Evolutionary conservation across 2,113 vertebrate species (phyloP), one percentile per base, ranked within the genome.

Genomic region (Passer montanus): DNA sequence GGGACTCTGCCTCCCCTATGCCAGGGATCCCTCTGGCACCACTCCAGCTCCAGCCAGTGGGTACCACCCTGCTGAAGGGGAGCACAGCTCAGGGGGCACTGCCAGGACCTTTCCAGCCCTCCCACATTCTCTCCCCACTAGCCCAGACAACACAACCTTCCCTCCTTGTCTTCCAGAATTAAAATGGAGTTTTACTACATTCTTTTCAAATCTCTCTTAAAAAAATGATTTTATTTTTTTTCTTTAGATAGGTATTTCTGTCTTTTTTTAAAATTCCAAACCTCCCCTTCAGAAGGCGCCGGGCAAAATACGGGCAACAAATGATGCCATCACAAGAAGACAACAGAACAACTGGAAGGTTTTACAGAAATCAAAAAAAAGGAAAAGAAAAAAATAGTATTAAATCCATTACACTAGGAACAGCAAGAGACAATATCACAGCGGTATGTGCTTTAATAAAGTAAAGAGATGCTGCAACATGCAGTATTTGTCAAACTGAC

Each of bases 381-480:
- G 59, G 14, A 84, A 81, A 73, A 33, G 15, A n/a, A 93, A 76
- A 97, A 95, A 81, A 95, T 97, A 62, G n/a, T 87, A 92, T 87
- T 87, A 96, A 94, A 93, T 93, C 93, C 93, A 90, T 97, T 98
- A 96, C 97, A 97, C 87, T 96, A 94, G 97, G 92, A 93, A 98
- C 95, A 97, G 97, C 95, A 96, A 98, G 97, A 98, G 97, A 97
- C 97, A 93, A 44, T 91, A 95, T 97, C 97, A 97, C 97, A 97
- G 95, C 96, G 28, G 96, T 94, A 94, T 62, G 96, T 97, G 97
- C 97, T 97, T 94, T 96, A 97, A 96, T 96, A 97, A 98, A 97
- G 96, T 94, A 97, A 98, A 97, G 85, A 96, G 97, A 98, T 96
- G 97, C 97, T 97, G 97, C 97, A 93, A 94, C 97, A 97, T 68